Evolutionary conservation across 2,797 vertebrate genomes (phyloP), one percentile per base, ranked within the genome.

Genomic region (Sebastiscus albofasciatus): DNA sequence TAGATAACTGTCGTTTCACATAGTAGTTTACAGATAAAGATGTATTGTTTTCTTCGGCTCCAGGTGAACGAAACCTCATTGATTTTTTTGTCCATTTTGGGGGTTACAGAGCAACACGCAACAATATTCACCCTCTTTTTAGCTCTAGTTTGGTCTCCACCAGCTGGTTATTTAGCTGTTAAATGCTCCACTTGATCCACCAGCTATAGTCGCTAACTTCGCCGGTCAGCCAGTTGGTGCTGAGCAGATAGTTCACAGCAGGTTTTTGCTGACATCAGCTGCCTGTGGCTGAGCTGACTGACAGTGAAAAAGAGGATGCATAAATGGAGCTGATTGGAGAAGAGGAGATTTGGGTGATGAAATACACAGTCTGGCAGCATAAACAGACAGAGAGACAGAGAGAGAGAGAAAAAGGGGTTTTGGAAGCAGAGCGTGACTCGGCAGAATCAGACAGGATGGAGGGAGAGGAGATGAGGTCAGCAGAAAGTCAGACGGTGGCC

Each of bases 401-500:
- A 12, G 59, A 33, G 31, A 58, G n/a, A 55, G 26, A 27, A 6
- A 33, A 10, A 34, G 4, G 18, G 27, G 27, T 12, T 68, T 33
- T 8, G 24, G 59, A 31, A 29, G 71, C 67, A 60, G 64, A 79
- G 66, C 39, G 70, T 89, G 88, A 87, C 67, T 82, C 26, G 2
- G 79, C 84, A 87, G 65, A 80, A 85, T 49, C 18, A 13, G 62
- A 55, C 36, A 16, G 81, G 67, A 33, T 2, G 33, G 69, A 26
- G 52, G 59, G 59, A 46, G 18, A 75, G 0, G 58, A 69, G 73
- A 46, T 59, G 80, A 79, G 82, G 81, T 88, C 82, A 79, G 84
- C 81, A 83, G 75, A 84, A 85, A 72, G 83, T 86, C 84, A 64
- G 91, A 84, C 77, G 11, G 33, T 77, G 77, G 67, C 86, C 83